Base-by-base conservation (phyloP, 2,888 invertebrate genomes). In the Coremacera marginata region DNA sequence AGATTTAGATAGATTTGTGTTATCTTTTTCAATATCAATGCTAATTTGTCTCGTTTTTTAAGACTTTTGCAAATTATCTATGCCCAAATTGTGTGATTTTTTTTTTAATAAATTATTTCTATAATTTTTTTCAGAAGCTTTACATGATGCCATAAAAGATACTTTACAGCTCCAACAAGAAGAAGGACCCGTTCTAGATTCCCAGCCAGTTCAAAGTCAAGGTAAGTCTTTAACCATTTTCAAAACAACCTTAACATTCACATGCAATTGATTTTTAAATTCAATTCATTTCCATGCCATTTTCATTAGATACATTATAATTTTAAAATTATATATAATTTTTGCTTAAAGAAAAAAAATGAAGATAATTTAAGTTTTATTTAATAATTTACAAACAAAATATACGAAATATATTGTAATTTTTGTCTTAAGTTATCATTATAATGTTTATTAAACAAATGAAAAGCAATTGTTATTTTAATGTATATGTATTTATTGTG, bases 111-210 rank as follows among this genome's bases (percentile, higher is more conserved):
- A 44, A 44, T 11, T 44, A 11, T 44, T 11, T 44, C 14, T 14
- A 11, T 11, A 1, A 27, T 68, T 25, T 3, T 37, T 71, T 71
- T 11, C 57, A 71, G 71, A 60, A 71, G 71, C 55, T 37, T 22
- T 44, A 22, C n/a, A 71, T 19, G 71, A 71, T 37, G 60, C 22
- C 25, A 37, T 34, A 19, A 25, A 71, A 27, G 60, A 60, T 8
- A 44, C 11, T 7, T 57, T 3, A 37, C 37, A 60, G 37, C 71
- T 11, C 25, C 70, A 70, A 60, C 60, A 60, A 16, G 67, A 34
- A 27, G 2, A 25, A 22, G 19, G 25, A 22, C n/a, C 19, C 22
- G 3, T 19, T n/a, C 25, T 57, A 60, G 22, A 22, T 14, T 19
- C 57, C 25, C 8, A 57, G 37, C 14, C 60, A 37, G 25, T 57